Evolutionary conservation across 2,113 vertebrate species (phyloP), one percentile per base, ranked within the genome.

Genomic region (Cyprinus carpio): DNA sequence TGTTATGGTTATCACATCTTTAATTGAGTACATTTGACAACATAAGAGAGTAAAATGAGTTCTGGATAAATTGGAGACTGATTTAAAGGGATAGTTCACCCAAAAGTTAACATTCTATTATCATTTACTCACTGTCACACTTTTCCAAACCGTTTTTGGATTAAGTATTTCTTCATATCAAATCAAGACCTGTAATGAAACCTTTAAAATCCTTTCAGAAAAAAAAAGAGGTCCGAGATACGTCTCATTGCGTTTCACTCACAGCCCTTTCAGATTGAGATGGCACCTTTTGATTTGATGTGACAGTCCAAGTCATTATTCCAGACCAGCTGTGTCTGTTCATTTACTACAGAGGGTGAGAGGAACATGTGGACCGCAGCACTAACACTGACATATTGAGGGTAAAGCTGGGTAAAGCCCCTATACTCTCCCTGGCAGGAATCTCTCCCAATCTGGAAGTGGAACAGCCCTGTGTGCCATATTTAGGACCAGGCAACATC

Each of bases 381-480:
- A 54, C 81, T 54, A 86, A 27, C 74, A 29, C 79, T 88, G 84
- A 86, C 87, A 82, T 81, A 83, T 83, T 88, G 80, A 88, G 87
- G 84, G 51, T 86, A 84, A 58, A 74, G 5, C 64, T 31, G 51
- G 51, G 34, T 29, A 37, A 82, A 23, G 64, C 62, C 75, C 11
- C 7, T 12, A 29, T 81, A 54, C 18, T 1, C 49, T 80, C 40
- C 27, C 77, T 72, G 37, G 76, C 23, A 31, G 27, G 58, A 46
- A 49, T 75, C 37, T 71, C 49, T 56, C 69, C 40, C 84, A 23
- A 10, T 85, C 20, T 79, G 65, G 75, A 86, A 88, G 65, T 88
- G 84, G 87, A 83, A 82, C 81, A 80, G 46, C 37, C 60, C 60
- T 83, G 43, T 82, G 75, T 85, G 81, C 69, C 78, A 62, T 58